Evolutionary conservation across 2,113 vertebrate species (phyloP), one percentile per base, ranked within the genome.

Genomic region (Oceanodroma tethys): DNA sequence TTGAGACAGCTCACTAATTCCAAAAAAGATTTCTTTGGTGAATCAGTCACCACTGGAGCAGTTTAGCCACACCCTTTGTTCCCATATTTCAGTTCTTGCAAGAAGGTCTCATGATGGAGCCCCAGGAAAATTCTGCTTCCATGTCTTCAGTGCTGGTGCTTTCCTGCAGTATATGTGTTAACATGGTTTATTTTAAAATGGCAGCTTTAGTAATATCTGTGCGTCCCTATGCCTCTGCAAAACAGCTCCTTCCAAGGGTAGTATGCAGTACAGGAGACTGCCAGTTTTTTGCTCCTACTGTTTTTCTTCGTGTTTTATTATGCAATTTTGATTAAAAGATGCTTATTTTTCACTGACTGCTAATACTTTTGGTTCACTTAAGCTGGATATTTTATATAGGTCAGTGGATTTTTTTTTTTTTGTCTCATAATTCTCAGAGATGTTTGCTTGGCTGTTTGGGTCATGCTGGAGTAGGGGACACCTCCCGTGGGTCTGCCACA

Each of bases 401-500:
- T 68, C 30, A 27, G 66, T 68, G 62, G 36, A 38, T 45, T 21
- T 38, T 76, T 81, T 40, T 52, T 30, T 42, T 81, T 43, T n/a
- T 38, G n/a, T n/a, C n/a, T n/a, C n/a, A n/a, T n/a, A n/a, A 20
- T 76, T 38, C 76, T 68, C n/a, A 16, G 48, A 68, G 58, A 2
- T 22, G 13, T n/a, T 73, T 72, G 29, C 40, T 59, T 29, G 72
- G 58, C 63, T n/a, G 26, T 42, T 47, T 6, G 16, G 74, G 38
- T 88, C 47, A 23, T 0, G 0, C 42, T 45, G 38, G 20, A 59
- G 81, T 6, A 8, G 17, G 38, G 43, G 43, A 34, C 11, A 6
- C 29, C 25, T 86, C 75, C 63, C 1, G 0, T 43, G 66, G 45
- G 12, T 56, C 81, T 86, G 70, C n/a, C 45, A 13, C 0, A 0